Evolutionary conservation across 2,113 vertebrate species (phyloP), one percentile per base, ranked within the genome.

Genomic region (Toxotes chatareus): DNA sequence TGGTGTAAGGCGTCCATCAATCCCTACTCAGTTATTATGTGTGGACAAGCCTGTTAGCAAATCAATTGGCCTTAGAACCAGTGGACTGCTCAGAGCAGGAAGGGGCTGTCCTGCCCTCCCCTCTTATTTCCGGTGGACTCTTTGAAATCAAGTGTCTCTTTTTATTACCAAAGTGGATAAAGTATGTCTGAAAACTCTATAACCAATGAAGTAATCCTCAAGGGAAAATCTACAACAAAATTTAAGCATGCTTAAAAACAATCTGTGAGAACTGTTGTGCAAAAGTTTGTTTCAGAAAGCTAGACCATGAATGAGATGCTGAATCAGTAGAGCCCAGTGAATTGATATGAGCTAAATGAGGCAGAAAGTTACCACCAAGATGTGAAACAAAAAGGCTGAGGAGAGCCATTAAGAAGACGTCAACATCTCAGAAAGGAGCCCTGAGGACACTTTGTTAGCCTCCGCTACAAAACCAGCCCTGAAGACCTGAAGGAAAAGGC

Each of bases 291-390:
- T 78, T 86, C 76, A 77, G 77, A 85, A 77, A 88, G 73, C 86
- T 46, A 19, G 64, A 38, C 77, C 79, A 53, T 82, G 86, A 93
- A 94, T 86, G 86, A 90, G 89, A 82, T 73, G 86, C 86, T 82
- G 80, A 84, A 84, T 88, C 76, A 74, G 80, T 84, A 38, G 78
- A 84, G 91, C 80, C 80, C 64, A 69, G 90, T 89, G 87, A 92
- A 92, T 91, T 93, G 92, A 90, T 91, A 92, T 88, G 89, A 92
- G 91, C 89, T 92, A 93, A 95, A 95, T 95, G 94, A 94, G 93
- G 93, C 93, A 89, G 91, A 94, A 94, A 93, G 90, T 93, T 92
- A 86, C 88, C 86, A 92, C 87, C 86, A 76, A 91, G 84, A 91
- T 72, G 79, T 76, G 83, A 93, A 90, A 91, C 89, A 93, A 93